Evolutionary conservation across 2,888 invertebrate species (phyloP), one percentile per base, ranked within the genome.

Genomic region (Heliconius ethilla): DNA sequence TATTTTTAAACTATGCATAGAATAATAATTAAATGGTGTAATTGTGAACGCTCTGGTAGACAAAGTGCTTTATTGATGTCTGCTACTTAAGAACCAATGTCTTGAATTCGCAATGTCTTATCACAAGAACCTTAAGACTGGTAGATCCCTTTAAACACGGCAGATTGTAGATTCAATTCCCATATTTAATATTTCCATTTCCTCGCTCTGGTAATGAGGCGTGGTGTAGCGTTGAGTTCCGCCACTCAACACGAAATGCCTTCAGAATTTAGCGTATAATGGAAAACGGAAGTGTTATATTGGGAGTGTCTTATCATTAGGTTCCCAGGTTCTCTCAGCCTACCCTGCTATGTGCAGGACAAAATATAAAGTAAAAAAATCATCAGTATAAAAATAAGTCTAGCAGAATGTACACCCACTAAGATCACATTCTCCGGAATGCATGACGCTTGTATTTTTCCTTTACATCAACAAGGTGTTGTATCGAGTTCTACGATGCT

Each of bases 381-480:
- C 3, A 10, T 7, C 10, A 67, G 2, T 15, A 13, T 5, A 25
- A 25, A 63, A 63, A 40, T 37, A 65, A n/a, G 15, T 55, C 70
- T 55, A n/a, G 40, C 29, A 25, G 55, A 55, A 73, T 70, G 40
- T 18, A 78, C 79, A 72, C 65, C 79, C 76, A 80, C 75, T 37
- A 62, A 37, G 63, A 70, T 33, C 37, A 70, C 51, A 59, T 63
- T 13, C 73, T 67, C 40, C 59, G 69, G 77, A 79, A 77, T 76
- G 75, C 73, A 69, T 37, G 75, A 65, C 59, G 59, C 70, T 73
- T 51, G 33, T 79, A 69, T 73, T 77, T 73, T 73, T 73, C 66
- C 55, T 69, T 77, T 55, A 70, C 29, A 55, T 55, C 59, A 25
- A 74, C 66, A 51, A 76, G 59, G 70, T 70, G 66, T 51, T 59